phyloP scores from a whole-genome alignment of 2,888 invertebrate species.

The Acronicta alni region DNA sequence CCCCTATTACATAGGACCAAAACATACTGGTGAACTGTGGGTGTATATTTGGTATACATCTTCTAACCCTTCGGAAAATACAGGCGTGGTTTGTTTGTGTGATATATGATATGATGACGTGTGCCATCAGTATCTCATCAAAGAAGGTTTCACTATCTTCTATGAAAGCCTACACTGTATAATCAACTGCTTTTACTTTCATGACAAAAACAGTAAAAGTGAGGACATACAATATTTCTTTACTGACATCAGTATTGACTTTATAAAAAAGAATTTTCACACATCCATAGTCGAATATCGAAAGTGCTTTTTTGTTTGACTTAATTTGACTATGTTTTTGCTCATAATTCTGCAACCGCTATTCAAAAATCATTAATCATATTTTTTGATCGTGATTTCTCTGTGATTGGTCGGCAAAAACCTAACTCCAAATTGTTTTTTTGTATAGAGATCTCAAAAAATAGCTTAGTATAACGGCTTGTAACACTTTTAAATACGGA shows the following conservation, averaged over 20 bases:
- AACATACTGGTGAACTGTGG: too few species aligned
- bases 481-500: background rate
- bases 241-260: background rate
- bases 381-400: background rate
- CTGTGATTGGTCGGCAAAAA: background rate
- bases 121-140: slow-evolving; percentile 25
- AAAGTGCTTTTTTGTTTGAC: slow-evolving; percentile 2
- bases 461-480: too few species aligned
- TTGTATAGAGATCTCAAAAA: background rate
- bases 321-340: background rate
- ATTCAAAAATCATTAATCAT: background rate
- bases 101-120: slow-evolving; percentile 2
- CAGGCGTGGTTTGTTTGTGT: slow-evolving; percentile 1
- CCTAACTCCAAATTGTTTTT: background rate
- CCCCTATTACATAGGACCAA: too few species aligned
- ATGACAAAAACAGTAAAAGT: slow-evolving; percentile 23
- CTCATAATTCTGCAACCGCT: background rate
- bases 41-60: too few species aligned
- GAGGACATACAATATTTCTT: slow-evolving; percentile 16
- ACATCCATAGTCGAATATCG: slow-evolving; percentile 1
- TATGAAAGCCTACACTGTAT: slow-evolving; percentile 14
- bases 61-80: too few species aligned
- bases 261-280: slow-evolving; percentile 2
- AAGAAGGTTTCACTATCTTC: background rate
- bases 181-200: slow-evolving; percentile 25